phyloP scores from a whole-genome alignment of 2,113 vertebrate genomes.

The Protomyctophum bolini region DNA sequence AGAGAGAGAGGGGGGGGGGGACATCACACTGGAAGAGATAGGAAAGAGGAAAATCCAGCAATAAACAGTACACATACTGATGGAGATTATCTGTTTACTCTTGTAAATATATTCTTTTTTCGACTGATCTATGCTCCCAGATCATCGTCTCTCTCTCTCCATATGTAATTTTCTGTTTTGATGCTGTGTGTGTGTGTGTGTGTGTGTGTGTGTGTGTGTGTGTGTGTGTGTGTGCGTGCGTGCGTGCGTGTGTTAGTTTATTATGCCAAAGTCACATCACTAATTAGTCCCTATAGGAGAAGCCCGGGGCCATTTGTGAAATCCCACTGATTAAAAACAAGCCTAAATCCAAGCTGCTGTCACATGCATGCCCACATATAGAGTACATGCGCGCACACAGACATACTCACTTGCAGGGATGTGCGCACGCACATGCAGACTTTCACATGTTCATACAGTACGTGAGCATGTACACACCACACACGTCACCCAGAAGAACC shows the following conservation, averaged over 20 bases:
- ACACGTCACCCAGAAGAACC: not conserved
- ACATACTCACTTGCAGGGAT: not conserved
- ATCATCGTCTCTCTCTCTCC: constrained; percentile 30
- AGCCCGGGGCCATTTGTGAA: constrained; percentile 78
- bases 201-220: constrained; percentile 13
- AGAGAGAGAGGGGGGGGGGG: not conserved
- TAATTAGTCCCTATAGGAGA: constrained; percentile 82
- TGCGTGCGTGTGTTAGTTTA: constrained; percentile 71
- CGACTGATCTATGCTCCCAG: constrained; percentile 53
- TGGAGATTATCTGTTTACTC: constrained; percentile 47
- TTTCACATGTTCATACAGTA: not conserved
- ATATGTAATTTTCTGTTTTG: constrained; percentile 49
- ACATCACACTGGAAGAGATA: not conserved
- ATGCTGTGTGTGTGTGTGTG: constrained; percentile 31
- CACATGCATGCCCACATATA: constrained; percentile 21
- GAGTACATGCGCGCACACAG: constrained; percentile 18
- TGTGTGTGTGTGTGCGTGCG: constrained; percentile 12
- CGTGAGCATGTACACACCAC: not conserved
- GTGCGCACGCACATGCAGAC: not conserved
- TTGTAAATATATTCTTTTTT: constrained; percentile 37
- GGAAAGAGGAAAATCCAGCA: not conserved
- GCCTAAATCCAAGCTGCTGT: constrained; percentile 73
- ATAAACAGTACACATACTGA: not conserved
- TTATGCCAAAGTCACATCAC: constrained; percentile 77
- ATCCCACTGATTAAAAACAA: constrained; percentile 82